phyloP scores from a whole-genome alignment of 1,140 invertebrate species.

The Formica exsecta region DNA sequence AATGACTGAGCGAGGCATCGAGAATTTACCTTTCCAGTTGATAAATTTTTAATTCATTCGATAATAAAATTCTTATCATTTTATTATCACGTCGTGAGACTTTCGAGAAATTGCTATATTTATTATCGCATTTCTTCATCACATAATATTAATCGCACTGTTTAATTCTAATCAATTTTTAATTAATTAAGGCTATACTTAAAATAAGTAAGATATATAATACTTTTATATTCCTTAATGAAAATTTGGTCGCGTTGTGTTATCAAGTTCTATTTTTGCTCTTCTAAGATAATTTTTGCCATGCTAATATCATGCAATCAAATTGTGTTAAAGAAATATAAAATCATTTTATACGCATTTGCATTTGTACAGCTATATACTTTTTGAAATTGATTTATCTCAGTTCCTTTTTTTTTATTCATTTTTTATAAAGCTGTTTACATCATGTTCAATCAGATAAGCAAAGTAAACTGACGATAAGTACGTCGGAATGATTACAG shows the following conservation, averaged over 20 bases:
- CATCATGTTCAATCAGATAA: neutral
- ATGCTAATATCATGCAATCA: neutral
- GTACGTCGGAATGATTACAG: neutral
- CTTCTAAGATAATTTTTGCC: neutral
- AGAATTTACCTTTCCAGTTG: neutral
- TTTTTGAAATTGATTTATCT: conserved; percentile 2
- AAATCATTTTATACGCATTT: neutral
- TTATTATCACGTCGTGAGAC: no score
- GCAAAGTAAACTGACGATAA: conserved; percentile 16
- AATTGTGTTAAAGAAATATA: neutral
- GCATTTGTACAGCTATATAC: neutral
- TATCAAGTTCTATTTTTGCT: neutral
- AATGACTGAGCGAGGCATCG: neutral
- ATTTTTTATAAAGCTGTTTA: conserved; percentile 47
- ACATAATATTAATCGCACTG: neutral
- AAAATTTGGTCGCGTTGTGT: neutral
- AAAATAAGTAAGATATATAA: neutral
- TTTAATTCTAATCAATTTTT: neutral
- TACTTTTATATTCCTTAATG: neutral
- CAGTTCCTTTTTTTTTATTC: neutral
- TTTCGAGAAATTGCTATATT: neutral
- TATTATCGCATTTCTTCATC: neutral
- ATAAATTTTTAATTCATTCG: neutral
- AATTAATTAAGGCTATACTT: neutral
- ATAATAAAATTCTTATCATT: neutral